Base-by-base conservation (phyloP, 2,113 vertebrate genomes). In the Neogobius melanostomus region DNA sequence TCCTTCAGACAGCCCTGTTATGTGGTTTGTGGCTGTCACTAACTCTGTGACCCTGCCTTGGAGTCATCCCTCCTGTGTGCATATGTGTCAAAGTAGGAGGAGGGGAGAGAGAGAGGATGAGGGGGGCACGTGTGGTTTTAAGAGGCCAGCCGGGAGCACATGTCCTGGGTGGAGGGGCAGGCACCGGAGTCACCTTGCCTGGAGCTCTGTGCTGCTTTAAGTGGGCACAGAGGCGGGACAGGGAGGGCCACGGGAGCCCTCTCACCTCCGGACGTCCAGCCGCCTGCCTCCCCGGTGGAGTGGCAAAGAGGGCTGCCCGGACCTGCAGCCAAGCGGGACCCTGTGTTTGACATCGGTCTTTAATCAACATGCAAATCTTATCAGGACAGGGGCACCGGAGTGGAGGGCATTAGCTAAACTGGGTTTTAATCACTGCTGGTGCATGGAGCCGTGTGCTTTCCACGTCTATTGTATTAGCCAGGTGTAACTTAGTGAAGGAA, bases 361-460 rank as follows among this genome's bases (percentile, higher is more conserved):
- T 61, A 61, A 61, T 61, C 59, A 61, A 61, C 59, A 61, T 42
- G 8, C 59, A 61, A 61, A 61, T 61, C 59, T 61, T 61, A 16
- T 44, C 42, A 61, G 59, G 59, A 45, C n/a, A 61, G 43, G 59
- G 45, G 59, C 14, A 61, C 36, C 59, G 7, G 15, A 44, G 59
- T 44, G 43, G 59, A 44, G 42, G 14, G 59, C 42, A 61, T 61
- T 61, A 61, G 42, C 42, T 42, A 44, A 61, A 61, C 59, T 45
- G 59, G 59, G 59, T 44, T 61, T 61, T 61, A 61, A 61, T 61
- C 59, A 61, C 59, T 61, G 59, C 59, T 61, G 57, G 11, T 59
- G 59, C 42, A 5, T 43, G 59, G 42, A n/a, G 59, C 59, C 28
- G 28, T 36, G 28, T 36, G 28, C 28, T 36, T 4, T 36, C 28